Conservation (phyloP, 2,797 vertebrate species). For the Takifugu ocellatus region DNA sequence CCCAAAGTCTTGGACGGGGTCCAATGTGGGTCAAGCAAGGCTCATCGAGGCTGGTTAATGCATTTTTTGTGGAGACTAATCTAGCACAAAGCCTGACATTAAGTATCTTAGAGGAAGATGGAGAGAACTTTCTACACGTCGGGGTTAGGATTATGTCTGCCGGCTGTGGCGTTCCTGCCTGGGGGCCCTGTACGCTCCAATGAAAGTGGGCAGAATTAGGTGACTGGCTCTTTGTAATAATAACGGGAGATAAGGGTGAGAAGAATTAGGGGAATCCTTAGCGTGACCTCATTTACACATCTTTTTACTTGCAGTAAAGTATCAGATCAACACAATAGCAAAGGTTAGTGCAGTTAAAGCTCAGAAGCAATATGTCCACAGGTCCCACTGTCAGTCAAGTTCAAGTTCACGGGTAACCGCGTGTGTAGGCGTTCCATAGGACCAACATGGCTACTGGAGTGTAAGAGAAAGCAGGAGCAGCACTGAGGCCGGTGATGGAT, state of each 20-base stretch:
- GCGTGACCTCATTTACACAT: constrained; percentile 46
- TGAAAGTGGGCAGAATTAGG: constrained; percentile 65
- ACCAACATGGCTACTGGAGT: constrained; percentile 55
- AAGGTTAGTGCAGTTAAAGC: not conserved
- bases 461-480: constrained; percentile 26
- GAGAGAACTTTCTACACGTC: constrained; percentile 64
- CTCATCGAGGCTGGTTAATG: constrained; percentile 69
- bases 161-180: constrained; percentile 40
- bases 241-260: constrained; percentile 50
- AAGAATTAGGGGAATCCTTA: constrained; percentile 47
- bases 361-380: not conserved
- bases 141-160: constrained; percentile 69
- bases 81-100: constrained; percentile 67
- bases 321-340: not conserved
- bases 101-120: constrained; percentile 74
- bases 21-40: constrained; percentile 75
- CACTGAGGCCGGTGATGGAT: constrained; percentile 14
- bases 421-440: constrained; percentile 44
- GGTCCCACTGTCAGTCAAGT: constrained; percentile 53
- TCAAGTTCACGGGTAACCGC: constrained; percentile 70
- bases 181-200: constrained; percentile 53
- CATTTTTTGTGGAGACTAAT: constrained; percentile 74
- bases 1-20: constrained; percentile 60
- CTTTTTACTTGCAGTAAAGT: constrained; percentile 6
- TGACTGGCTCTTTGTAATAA: constrained; percentile 66